Evolutionary conservation across 35 echinoderm and acorn worm species (phyloP), one percentile per base, ranked within the genome.

Genomic region (Amphiura filiformis): DNA sequence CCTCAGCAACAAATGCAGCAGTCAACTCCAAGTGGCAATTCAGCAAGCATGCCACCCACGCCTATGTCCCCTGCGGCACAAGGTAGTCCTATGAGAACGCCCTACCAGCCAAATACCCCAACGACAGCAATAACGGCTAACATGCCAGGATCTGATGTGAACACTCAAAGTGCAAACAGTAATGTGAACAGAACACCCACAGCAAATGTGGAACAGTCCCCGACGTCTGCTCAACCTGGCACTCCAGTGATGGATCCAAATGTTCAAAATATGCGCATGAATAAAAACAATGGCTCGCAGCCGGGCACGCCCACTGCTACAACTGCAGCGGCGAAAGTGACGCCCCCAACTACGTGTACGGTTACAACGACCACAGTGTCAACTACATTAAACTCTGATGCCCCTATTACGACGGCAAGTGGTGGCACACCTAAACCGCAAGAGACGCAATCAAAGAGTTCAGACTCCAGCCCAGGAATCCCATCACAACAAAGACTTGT

Each of bases 401-500:
- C 56, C 34, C 18, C 36, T 28, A 70, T 81, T 39, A 44, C 86
- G 0, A 83, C 81, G 14, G n/a, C n/a, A n/a, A 88, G 86, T 57
- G 78, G 35, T 78, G 44, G 64, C 28, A 61, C 49, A 36, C 83
- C 44, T n/a, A 56, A 61, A 37, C 17, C 83, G 32, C 80, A 84
- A 49, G 77, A 39, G 26, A 32, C 82, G 26, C 32, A 75, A 32
- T 32, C 83, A 64, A 91, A 91, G 56, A 34, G 39, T 28, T 79
- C 76, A 35, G 89, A 91, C 14, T 65, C 32, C 36, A 49, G 82
- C 13, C 26, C 37, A 49, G 39, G 70, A 78, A 52, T 35, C 26
- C 49, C 83, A 35, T 56, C 88, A 32, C 92, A 94, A 40, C 92
- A 93, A 61, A 91, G 91, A 26, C 79, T 99, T 41, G 96, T 99